These are phyloP conservation scores for Pyrgus malvae DNA, from an alignment of 2,888 invertebrate species.

Conservation along the genomic window DNA sequence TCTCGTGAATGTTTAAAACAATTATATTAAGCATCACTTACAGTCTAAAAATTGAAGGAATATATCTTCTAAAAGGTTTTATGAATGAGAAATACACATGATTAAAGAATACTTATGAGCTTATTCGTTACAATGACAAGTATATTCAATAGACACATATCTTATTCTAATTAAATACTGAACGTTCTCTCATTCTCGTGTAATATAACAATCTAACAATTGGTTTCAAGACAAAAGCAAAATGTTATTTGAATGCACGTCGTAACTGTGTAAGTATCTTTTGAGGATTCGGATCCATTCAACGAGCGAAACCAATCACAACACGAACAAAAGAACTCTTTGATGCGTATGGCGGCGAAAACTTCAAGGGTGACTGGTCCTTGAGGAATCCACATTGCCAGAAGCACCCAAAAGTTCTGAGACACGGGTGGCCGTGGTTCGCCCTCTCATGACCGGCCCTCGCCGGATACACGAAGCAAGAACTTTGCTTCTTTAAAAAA, in stretches of 20 bases:
- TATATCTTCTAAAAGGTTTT: neutral
- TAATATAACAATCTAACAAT: slow-evolving; percentile 7
- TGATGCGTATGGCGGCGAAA: neutral
- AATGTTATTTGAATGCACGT: neutral
- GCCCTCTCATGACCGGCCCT: neutral
- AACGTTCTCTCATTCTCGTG: slow-evolving; percentile 18
- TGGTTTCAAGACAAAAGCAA: neutral
- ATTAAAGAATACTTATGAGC: slow-evolving; percentile 1
- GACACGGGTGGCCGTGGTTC: neutral
- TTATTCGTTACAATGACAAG: slow-evolving; percentile 7
- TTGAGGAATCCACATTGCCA: neutral
- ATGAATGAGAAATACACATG: slow-evolving; percentile 17
- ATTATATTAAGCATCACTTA: slow-evolving; percentile 1
- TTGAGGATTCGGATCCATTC: neutral
- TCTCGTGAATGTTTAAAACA: too few species aligned
- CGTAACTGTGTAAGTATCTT: slow-evolving; percentile 2
- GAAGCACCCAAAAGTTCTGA: neutral
- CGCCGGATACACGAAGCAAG: neutral
- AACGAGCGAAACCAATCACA: neutral
- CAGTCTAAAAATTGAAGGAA: neutral
- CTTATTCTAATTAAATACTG: slow-evolving; percentile 10
- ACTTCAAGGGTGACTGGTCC: slow-evolving; percentile 11
- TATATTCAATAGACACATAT: slow-evolving; percentile 15
- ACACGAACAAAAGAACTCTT: neutral
- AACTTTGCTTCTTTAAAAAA: slow-evolving; percentile 9